These are phyloP conservation scores for Sialis fuliginosa DNA, from an alignment of 2,888 invertebrate species.

Conservation along the genomic window DNA sequence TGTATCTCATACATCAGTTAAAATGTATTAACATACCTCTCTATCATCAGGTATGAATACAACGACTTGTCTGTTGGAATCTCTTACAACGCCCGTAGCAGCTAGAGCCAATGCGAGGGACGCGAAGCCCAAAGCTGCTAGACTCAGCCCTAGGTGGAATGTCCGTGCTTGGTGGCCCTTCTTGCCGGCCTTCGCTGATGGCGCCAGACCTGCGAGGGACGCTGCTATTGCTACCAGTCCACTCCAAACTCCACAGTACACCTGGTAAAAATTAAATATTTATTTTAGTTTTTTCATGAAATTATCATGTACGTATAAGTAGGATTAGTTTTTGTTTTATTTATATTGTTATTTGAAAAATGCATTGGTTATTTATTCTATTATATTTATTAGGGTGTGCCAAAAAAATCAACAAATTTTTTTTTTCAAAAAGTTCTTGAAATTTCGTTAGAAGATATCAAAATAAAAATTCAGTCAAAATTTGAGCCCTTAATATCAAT, in stretches of 20 bases:
- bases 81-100: slow-evolving; percentile 41
- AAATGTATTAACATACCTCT: slow-evolving; percentile 3
- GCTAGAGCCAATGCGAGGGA: slow-evolving; percentile 40
- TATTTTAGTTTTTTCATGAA: not conserved
- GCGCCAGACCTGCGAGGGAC: slow-evolving; percentile 39
- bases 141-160: slow-evolving; percentile 43
- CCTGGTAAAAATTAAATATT: slow-evolving; percentile 15
- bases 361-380: too few relatives aligned
- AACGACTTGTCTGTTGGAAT: slow-evolving; percentile 26
- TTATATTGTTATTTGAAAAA: too few relatives aligned
- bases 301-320: too few relatives aligned
- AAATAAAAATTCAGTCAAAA: too few relatives aligned
- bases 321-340: too few relatives aligned
- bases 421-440: too few relatives aligned
- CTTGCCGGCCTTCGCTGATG: slow-evolving; percentile 33
- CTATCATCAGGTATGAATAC: slow-evolving; percentile 12
- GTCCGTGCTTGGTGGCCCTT: slow-evolving; percentile 32
- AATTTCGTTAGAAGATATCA: too few relatives aligned
- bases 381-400: too few relatives aligned
- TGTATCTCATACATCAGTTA: not conserved
- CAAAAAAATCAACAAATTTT: too few relatives aligned
- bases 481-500: too few relatives aligned
- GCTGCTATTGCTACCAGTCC: slow-evolving; percentile 43
- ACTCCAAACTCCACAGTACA: slow-evolving; percentile 49
- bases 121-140: slow-evolving; percentile 38